Evolutionary conservation across 2,888 invertebrate genomes (phyloP).

Genomic region (Drosophila vallismaia): DNA sequence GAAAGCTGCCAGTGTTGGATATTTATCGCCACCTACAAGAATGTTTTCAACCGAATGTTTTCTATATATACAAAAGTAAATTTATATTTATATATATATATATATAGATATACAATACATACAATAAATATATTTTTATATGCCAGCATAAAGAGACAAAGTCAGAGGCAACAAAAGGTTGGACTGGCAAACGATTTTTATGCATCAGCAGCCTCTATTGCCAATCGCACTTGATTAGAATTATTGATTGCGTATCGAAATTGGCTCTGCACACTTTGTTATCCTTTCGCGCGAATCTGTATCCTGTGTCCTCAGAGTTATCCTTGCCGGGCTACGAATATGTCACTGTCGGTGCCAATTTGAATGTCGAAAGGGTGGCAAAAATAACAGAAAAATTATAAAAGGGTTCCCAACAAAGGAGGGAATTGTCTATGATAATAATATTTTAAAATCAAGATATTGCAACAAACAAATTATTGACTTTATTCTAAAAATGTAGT

Average conservation of each 20-base stretch:
- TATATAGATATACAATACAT: no score
- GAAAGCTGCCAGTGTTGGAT: slow-evolving; percentile 14
- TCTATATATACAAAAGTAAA: background rate
- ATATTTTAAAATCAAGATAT: background rate
- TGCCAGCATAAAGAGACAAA: slow-evolving; percentile 31
- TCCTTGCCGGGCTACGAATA: slow-evolving; percentile 8
- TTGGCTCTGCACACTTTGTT: slow-evolving; percentile 57
- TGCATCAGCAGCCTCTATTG: slow-evolving; percentile 55
- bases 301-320: background rate
- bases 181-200: slow-evolving; percentile 66
- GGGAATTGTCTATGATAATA: background rate
- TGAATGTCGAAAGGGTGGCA: slow-evolving; percentile 7
- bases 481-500: background rate
- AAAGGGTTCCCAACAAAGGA: background rate
- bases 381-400: background rate
- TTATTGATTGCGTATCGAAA: slow-evolving; percentile 75
- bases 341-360: slow-evolving; percentile 30
- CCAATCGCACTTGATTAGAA: slow-evolving; percentile 80
- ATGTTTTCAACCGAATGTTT: background rate
- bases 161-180: slow-evolving; percentile 51
- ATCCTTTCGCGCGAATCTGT: slow-evolving; percentile 16
- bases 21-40: slow-evolving; percentile 49
- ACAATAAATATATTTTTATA: background rate
- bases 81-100: background rate
- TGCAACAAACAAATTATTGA: background rate